Evolutionary conservation across 1,140 invertebrate species (phyloP), one percentile per base, ranked within the genome.

Genomic region (Procambarus clarkii): DNA sequence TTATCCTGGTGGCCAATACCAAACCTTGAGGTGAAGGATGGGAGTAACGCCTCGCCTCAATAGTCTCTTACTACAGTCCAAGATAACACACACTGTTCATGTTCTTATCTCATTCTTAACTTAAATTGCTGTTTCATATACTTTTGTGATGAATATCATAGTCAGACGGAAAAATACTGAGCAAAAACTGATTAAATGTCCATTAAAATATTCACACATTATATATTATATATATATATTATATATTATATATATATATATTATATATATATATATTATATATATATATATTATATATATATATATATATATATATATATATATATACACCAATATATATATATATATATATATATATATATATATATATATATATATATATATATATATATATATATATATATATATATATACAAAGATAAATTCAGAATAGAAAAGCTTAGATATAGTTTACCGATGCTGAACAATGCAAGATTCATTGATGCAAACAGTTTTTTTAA

Each of bases 371-470:
- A 8, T n/a, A 81, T 54, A 34, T 21, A 50, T 58, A 81, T 77
- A 9, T 60, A 50, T 74, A 76, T 76, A 82, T 79, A 21, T 82
- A 50, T 76, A 85, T 82, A 85, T 58, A 91, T 54, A 91, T 50
- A 91, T 82, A 58, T 77, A 81, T 54, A 89, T 24, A 80, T 34
- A 69, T n/a, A 21, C 13, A 74, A 60, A 85, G 48, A 79, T 46
- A 78, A n/a, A 58, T 5, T n/a, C 45, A 79, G 71, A 79, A 58
- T 44, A 88, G 58, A 46, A 60, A 86, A 87, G 88, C 83, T 85
- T 91, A 91, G 58, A 58, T 64, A 86, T 71, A 89, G 87, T 89
- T 89, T 89, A 89, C 77, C 76, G 34, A 64, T 87, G 85, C 85
- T 78, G 85, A 87, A 78, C 50, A 78, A 87, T 79, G 76, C 71